phyloP scores from a whole-genome alignment of 1,140 invertebrate genomes.

The Bilobella aurantiaca region DNA sequence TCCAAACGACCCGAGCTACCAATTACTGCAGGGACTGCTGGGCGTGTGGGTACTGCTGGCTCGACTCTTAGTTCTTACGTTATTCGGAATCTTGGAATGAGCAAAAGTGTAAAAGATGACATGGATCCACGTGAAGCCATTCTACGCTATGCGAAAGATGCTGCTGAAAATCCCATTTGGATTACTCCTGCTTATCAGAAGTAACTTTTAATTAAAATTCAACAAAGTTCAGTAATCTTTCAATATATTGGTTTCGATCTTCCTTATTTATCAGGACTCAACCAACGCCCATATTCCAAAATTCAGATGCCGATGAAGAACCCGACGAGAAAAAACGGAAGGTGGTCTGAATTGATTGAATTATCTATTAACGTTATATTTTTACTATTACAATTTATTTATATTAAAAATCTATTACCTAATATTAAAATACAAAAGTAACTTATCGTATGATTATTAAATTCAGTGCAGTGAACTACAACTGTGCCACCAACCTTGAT shows the following conservation, averaged over 20 bases:
- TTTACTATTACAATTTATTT: no score
- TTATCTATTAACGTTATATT: not conserved
- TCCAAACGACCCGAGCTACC: slow-evolving; percentile 89
- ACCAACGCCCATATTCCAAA: not conserved
- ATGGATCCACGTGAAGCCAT: slow-evolving; percentile 94
- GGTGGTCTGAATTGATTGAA: not conserved
- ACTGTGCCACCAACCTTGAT: no score
- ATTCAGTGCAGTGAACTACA: no score
- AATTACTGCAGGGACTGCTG: slow-evolving; percentile 78
- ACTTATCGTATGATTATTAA: no score
- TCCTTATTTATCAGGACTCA: not conserved
- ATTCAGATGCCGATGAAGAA: not conserved
- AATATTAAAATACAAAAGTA: no score
- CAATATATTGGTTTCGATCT: not conserved
- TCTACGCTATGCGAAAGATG: slow-evolving; percentile 91
- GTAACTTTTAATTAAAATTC: not conserved
- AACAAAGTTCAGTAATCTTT: not conserved
- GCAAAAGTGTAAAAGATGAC: slow-evolving; percentile 87
- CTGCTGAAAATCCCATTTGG: slow-evolving; percentile 94
- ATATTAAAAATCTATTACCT: no score
- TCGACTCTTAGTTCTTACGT: slow-evolving; percentile 95
- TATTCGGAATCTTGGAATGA: slow-evolving; percentile 84
- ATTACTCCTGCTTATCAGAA: slow-evolving; percentile 66
- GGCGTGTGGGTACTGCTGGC: slow-evolving; percentile 87
- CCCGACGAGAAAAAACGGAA: not conserved